Percentiles rank a stretch among this genome's conserved stretches.
Evolutionary conservation across 2,797 vertebrate species (phyloP).

Genomic region (Poliocrania exsul): DNA sequence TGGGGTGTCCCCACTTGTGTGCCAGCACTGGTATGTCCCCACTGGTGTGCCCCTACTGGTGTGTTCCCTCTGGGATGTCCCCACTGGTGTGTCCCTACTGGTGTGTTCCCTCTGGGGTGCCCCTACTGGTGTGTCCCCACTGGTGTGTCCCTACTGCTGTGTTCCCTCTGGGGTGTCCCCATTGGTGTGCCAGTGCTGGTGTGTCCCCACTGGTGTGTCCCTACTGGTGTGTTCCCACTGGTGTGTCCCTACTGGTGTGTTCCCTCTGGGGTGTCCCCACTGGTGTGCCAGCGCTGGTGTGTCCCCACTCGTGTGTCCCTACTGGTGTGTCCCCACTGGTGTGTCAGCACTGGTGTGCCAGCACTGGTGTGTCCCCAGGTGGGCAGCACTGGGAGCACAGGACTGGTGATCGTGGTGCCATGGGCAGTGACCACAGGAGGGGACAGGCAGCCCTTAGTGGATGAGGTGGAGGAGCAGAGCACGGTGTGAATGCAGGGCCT

Average conservation of each 20-base stretch:
- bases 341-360: no score
- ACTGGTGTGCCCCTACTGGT: not conserved
- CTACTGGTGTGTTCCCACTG: not conserved
- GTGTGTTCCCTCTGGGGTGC: not conserved
- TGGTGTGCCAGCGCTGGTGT: not conserved
- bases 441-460: accelerated
- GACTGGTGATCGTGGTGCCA: accelerated
- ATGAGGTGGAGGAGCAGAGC: accelerated
- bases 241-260: not conserved
- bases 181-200: not conserved
- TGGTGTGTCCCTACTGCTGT: not conserved
- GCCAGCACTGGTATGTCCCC: not conserved
- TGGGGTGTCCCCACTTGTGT: not conserved
- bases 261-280: not conserved
- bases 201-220: not conserved
- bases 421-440: accelerated
- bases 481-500: accelerated
- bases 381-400: not conserved
- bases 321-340: no score
- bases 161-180: not conserved
- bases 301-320: not conserved
- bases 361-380: not conserved
- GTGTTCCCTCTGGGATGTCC: not conserved
- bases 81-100: not conserved
- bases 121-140: not conserved